Base-by-base conservation (phyloP, 2,113 vertebrate species). In the Caloenas nicobarica region DNA sequence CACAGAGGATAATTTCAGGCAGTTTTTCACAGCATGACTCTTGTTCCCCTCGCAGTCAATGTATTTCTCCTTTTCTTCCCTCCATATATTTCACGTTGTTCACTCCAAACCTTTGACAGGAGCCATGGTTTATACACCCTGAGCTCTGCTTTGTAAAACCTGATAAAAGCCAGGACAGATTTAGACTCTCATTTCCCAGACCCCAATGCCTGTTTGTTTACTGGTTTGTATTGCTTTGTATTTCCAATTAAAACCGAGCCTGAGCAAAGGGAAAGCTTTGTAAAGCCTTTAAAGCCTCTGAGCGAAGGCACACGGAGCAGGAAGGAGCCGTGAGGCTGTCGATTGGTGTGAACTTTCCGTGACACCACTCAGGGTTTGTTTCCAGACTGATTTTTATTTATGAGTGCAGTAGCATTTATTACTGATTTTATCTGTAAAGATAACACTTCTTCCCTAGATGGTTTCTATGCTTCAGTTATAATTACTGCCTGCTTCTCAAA, bases 341-440 rank as follows among this genome's bases (percentile, higher is more conserved):
- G 10, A 91, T 94, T 57, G 57, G 80, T 36, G 38, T 96, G 95
- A 96, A 96, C 96, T 97, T 96, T 92, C 61, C 66, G 10, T 94
- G 92, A 95, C 92, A 96, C 92, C 44, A 72, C 77, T 84, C 73
- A 50, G 86, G 54, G 77, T 96, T 95, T 88, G 44, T 81, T 97
- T 97, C 86, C 69, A 96, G 96, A 13, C 93, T 95, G 69, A 93
- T 96, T 83, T 87, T 93, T 96, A 96, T 96, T 96, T 96, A 96
- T 95, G 86, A 94, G 94, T 92, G 86, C 88, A 79, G 93, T 61
- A 93, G 77, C 92, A 85, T 96, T 95, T 97, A 96, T 96, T 96
- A 91, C 95, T 96, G 96, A 97, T 96, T 96, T 96, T 97, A 97
- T 96, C 96, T 92, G 77, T 68, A 89, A 96, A 94, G 88, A 93